Base-by-base conservation (phyloP, 1,140 invertebrate species). In the Temnothorax curvispinosus region DNA sequence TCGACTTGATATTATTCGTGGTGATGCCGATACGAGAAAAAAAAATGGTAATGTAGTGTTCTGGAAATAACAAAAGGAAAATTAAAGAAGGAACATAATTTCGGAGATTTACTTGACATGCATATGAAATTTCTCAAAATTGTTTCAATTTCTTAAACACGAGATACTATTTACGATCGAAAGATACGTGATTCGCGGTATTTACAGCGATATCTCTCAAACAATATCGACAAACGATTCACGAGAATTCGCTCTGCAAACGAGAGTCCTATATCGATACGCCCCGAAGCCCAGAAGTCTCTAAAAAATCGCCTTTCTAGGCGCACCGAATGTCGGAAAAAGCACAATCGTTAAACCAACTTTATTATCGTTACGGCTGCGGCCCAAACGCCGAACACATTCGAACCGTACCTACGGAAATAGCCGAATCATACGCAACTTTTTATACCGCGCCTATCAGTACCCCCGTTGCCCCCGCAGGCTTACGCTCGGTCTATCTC, bases 271-370 rank as follows among this genome's bases (percentile, higher is more conserved):
- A 15, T 3, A 11, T 65, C 11, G 27, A 7, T 90, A 38, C 52
- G 77, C 2, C 60, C 32, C 4, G 82, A 91, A 35, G 54, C 18
- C 38, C 15, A 41, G 38, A 94, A 93, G 89, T 93, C 97, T 15
- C 94, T 99, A 11, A 97, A 97, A 95, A 95, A 97, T 99, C 44
- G 98, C 98, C 7, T 97, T 99, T 47, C 96, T 99, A 87, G 99
- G 99, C 11, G 95, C 97, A n/a, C 99, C 99, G 32, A 99, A 99
- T 96, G 97, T 97, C 85, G 99, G 99, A 60, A 99, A 99, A 95
- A 99, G 98, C 95, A 99, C 99, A 1, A 95, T 99, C 3, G 97
- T 99, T 50, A 99, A 99, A 99, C 96, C 96, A 97, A 92, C 96
- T 99, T 38, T 27, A 27, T 27, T 27, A 27, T 27, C 27, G 1